Conservation (phyloP, 2,113 vertebrate genomes). For the Chelonoidis abingdonii region DNA sequence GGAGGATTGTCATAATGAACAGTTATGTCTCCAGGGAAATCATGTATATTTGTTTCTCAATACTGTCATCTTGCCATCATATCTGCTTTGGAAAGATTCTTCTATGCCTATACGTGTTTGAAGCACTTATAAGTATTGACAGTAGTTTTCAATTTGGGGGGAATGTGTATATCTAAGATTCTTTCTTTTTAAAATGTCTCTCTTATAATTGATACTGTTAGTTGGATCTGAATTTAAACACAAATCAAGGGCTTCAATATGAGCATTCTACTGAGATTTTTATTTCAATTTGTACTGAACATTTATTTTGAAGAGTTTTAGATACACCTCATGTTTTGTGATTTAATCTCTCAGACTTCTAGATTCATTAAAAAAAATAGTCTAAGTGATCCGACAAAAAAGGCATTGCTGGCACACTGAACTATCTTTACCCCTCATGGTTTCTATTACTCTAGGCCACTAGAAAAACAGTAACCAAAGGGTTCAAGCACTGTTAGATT, state of each 20-base stretch:
- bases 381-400: neutral
- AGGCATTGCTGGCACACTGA: neutral
- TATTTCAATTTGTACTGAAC: neutral
- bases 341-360: neutral
- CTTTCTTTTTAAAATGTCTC: neutral
- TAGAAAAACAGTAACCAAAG: slow-evolving; percentile 36
- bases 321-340: neutral
- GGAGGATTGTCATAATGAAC: slow-evolving; percentile 1
- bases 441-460: neutral
- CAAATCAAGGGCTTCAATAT: neutral
- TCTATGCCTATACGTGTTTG: neutral
- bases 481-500: neutral
- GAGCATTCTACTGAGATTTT: neutral
- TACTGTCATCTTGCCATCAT: slow-evolving; percentile 39
- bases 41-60: neutral
- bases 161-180: neutral
- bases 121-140: neutral
- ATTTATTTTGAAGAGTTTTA: neutral
- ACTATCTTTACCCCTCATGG: neutral
- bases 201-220: neutral
- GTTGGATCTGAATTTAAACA: neutral
- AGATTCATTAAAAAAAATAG: neutral
- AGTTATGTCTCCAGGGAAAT: neutral
- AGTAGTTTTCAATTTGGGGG: neutral
- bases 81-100: slow-evolving; percentile 7